Evolutionary conservation across 2,888 invertebrate species (phyloP).

Genomic region (Poecilus cupreus): DNA sequence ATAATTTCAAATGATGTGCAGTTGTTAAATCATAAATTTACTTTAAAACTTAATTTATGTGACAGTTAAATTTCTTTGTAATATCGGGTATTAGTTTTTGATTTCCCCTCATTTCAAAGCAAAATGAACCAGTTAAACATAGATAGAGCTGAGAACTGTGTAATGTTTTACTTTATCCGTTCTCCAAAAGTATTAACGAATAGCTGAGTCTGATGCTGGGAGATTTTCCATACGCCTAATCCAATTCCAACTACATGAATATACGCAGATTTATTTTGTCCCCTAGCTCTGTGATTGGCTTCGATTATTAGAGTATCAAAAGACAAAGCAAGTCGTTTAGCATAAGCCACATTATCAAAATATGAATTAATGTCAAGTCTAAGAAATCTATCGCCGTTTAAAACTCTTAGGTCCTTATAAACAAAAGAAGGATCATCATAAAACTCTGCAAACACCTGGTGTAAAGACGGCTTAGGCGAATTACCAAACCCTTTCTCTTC

Average conservation of each 20-base stretch:
- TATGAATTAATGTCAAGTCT: conserved; percentile 61
- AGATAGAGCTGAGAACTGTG: too few species aligned
- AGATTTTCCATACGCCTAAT: conserved; percentile 66
- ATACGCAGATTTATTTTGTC: conserved; percentile 70
- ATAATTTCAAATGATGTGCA: too few species aligned
- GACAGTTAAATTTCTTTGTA: not conserved
- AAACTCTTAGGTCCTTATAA: conserved; percentile 53
- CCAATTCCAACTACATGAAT: conserved; percentile 70
- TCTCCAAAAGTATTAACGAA: conserved; percentile 65
- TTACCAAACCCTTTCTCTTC: conserved; percentile 73
- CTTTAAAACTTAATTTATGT: too few species aligned
- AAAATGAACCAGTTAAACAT: too few species aligned
- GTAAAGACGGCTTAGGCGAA: conserved; percentile 61
- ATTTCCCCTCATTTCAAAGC: too few species aligned
- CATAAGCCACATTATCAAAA: conserved; percentile 70
- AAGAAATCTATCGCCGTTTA: conserved; percentile 5
- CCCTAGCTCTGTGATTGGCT: conserved; percentile 70
- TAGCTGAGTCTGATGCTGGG: conserved; percentile 63
- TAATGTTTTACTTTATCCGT: conserved; percentile 63
- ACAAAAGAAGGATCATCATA: conserved; percentile 64
- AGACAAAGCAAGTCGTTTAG: conserved; percentile 69
- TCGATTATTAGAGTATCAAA: conserved; percentile 71
- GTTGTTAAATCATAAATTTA: too few species aligned
- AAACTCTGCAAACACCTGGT: conserved; percentile 67
- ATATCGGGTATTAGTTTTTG: not conserved